phyloP scores from a whole-genome alignment of 1,140 invertebrate genomes.

The Drosophila baimaii region DNA sequence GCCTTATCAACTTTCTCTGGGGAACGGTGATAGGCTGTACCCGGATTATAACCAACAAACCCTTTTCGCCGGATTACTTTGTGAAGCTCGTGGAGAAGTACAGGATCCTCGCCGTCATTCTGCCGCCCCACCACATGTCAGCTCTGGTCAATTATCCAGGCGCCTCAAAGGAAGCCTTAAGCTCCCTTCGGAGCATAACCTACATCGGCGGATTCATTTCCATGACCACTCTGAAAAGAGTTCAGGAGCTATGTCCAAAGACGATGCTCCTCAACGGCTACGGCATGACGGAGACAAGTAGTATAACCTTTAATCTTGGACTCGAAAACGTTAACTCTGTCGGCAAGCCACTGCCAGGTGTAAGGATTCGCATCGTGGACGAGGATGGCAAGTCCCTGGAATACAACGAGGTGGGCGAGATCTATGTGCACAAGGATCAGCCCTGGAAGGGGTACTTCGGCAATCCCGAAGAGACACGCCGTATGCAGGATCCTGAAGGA shows the following conservation, averaged over 20 bases:
- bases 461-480: not conserved
- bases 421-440: not conserved
- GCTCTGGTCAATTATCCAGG: not conserved
- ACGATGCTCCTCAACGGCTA: constrained; percentile 1
- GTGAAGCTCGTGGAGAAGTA: not conserved
- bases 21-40: not conserved
- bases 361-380: constrained; percentile 4
- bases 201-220: constrained; percentile 4
- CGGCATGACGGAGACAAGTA: constrained; percentile 5
- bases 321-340: constrained; percentile 1
- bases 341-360: not conserved
- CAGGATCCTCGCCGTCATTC: not conserved
- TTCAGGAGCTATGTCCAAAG: constrained; percentile 4
- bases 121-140: not conserved
- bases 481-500: constrained; percentile 4
- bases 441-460: constrained; percentile 9
- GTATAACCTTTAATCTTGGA: constrained; percentile 1
- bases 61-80: constrained; percentile 4
- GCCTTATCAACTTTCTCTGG: not conserved
- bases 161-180: not conserved
- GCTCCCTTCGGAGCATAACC: not conserved
- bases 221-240: constrained; percentile 1
- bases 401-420: constrained; percentile 3
- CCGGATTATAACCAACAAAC: not conserved
- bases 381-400: constrained; percentile 2